Evolutionary conservation across 2,113 vertebrate species (phyloP).

Genomic region (Mus spicilegus): DNA sequence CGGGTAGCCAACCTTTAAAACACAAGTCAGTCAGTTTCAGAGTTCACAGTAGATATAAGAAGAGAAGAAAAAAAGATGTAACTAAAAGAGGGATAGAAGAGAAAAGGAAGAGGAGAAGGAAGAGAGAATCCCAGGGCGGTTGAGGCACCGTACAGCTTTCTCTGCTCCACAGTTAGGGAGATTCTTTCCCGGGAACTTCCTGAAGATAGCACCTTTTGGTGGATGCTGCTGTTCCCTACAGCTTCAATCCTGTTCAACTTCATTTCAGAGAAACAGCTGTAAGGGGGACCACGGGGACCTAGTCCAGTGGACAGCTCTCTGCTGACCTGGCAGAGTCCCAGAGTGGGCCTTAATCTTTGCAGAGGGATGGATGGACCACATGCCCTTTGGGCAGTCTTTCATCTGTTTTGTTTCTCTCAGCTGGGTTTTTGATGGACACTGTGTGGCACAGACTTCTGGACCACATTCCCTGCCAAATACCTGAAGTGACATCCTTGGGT

Average conservation of each 20-base stretch:
- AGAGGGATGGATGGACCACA: background rate
- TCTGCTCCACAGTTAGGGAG: background rate
- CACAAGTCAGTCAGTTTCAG: background rate
- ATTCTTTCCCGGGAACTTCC: background rate
- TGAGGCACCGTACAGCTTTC: background rate
- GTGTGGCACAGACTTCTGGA: background rate
- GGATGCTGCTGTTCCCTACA: fast-evolving
- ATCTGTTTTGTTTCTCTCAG: conserved; percentile 4
- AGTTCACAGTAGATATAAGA: background rate
- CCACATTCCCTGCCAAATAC: conserved; percentile 53
- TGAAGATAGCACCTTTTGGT: no score
- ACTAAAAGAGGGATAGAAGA: no score
- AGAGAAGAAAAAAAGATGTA: background rate
- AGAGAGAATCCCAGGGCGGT: background rate
- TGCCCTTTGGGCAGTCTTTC: background rate
- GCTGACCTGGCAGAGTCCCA: background rate
- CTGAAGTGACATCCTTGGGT: conserved; percentile 40
- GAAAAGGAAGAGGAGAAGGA: background rate
- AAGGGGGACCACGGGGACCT: background rate
- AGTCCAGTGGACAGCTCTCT: background rate
- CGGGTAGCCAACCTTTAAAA: background rate
- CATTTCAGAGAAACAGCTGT: background rate
- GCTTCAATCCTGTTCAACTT: background rate
- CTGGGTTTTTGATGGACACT: conserved; percentile 53
- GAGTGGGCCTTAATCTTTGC: background rate